These are phyloP conservation scores for Elephantulus edwardii DNA, from an alignment of 2,113 vertebrate species.

Conservation along the genomic window DNA sequence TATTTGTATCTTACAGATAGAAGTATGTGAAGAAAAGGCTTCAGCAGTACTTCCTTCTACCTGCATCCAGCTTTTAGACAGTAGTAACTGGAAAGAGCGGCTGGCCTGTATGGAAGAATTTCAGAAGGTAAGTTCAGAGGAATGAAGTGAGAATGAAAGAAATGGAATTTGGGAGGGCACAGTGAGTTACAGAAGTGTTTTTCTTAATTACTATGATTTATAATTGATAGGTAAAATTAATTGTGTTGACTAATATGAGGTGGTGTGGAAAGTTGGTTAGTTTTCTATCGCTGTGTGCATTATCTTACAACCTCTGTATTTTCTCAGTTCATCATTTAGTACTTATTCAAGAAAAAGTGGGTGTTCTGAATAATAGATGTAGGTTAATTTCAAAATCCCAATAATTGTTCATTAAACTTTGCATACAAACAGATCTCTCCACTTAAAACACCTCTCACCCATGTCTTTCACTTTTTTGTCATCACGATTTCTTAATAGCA, in stretches of 20 bases:
- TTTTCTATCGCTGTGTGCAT: background rate
- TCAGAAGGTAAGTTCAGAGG: conserved; percentile 87
- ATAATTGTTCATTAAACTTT: conserved; percentile 35
- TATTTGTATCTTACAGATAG: conserved; percentile 84
- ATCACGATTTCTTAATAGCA: conserved; percentile 3
- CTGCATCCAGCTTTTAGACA: conserved; percentile 94
- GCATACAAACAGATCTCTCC: background rate
- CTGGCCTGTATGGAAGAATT: conserved; percentile 99
- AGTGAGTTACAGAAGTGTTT: background rate
- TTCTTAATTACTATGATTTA: background rate
- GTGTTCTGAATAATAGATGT: conserved; percentile 50
- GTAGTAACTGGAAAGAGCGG: conserved; percentile 97
- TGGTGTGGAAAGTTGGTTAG: background rate
- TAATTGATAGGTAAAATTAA: background rate
- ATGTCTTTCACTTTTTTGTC: conserved; percentile 8
- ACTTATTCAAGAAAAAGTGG: conserved; percentile 22
- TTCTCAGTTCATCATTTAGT: background rate
- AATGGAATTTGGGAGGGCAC: background rate
- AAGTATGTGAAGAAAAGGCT: conserved; percentile 95
- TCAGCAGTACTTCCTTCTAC: conserved; percentile 92
- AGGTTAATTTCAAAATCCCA: conserved; percentile 56
- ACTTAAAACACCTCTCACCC: background rate
- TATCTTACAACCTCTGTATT: conserved; percentile 36
- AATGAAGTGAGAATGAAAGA: background rate
- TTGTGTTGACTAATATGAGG: background rate